Evolutionary conservation across 2,888 invertebrate species (phyloP), one percentile per base, ranked within the genome.

Genomic region (Craniophora ligustri): DNA sequence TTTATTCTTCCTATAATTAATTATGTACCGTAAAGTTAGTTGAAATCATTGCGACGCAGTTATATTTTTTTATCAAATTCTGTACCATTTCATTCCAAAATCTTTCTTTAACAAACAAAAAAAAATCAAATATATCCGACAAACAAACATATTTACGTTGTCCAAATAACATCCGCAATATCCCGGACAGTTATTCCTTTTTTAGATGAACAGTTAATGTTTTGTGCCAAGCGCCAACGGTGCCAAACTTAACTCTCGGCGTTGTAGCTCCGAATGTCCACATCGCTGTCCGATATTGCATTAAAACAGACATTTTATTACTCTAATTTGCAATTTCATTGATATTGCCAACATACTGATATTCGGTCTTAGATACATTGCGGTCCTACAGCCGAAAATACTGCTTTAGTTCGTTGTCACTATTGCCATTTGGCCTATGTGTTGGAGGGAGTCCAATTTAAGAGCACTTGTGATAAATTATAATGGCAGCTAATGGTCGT

Each of bases 221-320:
- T 61, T 61, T 47, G 58, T 81, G 79, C 79, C 82, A 82, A 82
- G 70, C 75, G 80, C 79, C 82, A 85, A 84, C 77, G 81, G 74
- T 84, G 87, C 83, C 85, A 83, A 75, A 69, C 67, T 74, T 68
- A 72, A 68, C 74, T 78, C 70, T 72, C 60, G 68, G 78, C 79
- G 79, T 77, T 84, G 78, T 79, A 82, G 76, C 80, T 79, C 59
- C 61, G 63, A 76, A 67, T 68, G 21, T 47, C 48, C 56, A 60
- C 49, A 48, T 68, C 55, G 39, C 62, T 64, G 63, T 68, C 72
- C 69, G 62, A 76, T 78, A 82, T 76, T 73, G 69, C 72, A 71
- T 40, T 44, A 23, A 46, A 75, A 69, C 36, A 42, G 65, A 42
- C 48, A 66, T 72, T 81, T 81, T 77, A 78, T 80, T 69, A 66